phyloP scores from a whole-genome alignment of 2,113 vertebrate genomes.

The Taxidea taxus region DNA sequence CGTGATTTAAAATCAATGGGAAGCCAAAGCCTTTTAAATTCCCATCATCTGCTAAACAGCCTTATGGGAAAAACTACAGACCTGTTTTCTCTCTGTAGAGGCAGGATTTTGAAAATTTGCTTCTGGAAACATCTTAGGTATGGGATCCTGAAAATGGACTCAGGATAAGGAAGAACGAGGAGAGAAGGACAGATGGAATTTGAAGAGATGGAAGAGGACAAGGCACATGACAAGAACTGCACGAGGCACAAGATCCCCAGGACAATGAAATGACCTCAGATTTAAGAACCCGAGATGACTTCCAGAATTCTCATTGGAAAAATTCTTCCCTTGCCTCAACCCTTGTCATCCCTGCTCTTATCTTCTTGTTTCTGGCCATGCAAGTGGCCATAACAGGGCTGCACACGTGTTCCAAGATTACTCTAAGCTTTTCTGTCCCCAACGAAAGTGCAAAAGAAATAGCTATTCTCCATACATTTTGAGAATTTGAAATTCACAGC shows the following conservation, averaged over 20 bases:
- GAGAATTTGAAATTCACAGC: slow-evolving; percentile 15
- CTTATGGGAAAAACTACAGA: not conserved
- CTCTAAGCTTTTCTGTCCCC: slow-evolving; percentile 6
- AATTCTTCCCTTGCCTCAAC: not conserved
- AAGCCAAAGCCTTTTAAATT: not conserved
- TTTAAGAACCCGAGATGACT: not conserved
- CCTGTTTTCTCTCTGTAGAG: not conserved
- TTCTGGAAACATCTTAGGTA: not conserved
- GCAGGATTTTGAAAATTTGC: slow-evolving; percentile 36
- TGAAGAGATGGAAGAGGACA: not conserved
- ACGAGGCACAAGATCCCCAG: not conserved
- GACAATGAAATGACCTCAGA: not conserved
- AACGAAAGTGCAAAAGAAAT: slow-evolving; percentile 41
- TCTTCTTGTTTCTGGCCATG: not conserved
- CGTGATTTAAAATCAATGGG: slow-evolving; percentile 5
- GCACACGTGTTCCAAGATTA: slow-evolving; percentile 3
- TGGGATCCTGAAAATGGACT: not conserved
- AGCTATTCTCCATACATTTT: slow-evolving; percentile 1
- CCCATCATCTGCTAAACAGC: not conserved
- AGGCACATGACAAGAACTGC: not conserved
- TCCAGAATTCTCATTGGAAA: not conserved
- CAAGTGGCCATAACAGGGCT: not conserved
- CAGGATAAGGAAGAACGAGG: not conserved
- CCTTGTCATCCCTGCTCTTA: not conserved
- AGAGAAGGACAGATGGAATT: not conserved